A percentile compares a stretch with the other conserved stretches of the same genome.
These are phyloP conservation scores for Zeugodacus cucurbitae DNA, from an alignment of 1,140 invertebrate species.

Conservation along the genomic window DNA sequence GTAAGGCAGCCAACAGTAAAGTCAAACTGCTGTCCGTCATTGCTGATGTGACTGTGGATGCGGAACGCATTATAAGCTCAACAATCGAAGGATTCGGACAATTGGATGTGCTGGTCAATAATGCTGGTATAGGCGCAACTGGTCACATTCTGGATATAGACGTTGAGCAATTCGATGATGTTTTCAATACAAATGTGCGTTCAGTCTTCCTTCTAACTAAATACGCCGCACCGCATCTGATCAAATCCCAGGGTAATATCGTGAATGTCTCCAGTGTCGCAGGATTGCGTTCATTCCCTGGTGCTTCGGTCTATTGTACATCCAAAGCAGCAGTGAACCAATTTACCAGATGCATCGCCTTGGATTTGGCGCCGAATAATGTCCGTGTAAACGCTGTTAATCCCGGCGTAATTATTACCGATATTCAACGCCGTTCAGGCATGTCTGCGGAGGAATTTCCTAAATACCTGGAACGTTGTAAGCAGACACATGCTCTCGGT, in stretches of 20 bases:
- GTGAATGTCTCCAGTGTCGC: slow-evolving; percentile 85
- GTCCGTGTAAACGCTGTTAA: slow-evolving; percentile 84
- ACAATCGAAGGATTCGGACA: slow-evolving; percentile 73
- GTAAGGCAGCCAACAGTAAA: slow-evolving; percentile 57
- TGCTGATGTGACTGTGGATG: slow-evolving; percentile 73
- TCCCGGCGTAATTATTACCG: slow-evolving; percentile 79
- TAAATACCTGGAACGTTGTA: slow-evolving; percentile 76
- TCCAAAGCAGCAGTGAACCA: slow-evolving; percentile 87
- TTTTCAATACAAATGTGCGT: slow-evolving; percentile 81
- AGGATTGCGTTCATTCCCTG: slow-evolving; percentile 75
- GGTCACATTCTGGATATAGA: slow-evolving; percentile 80
- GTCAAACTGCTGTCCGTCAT: slow-evolving; percentile 63
- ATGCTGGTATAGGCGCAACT: slow-evolving; percentile 78
- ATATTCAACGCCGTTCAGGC: slow-evolving; percentile 79
- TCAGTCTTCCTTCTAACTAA: slow-evolving; percentile 80
- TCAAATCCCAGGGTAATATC: slow-evolving; percentile 78
- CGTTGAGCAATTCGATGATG: slow-evolving; percentile 77
- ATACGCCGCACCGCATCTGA: slow-evolving; percentile 79
- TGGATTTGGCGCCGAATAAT: slow-evolving; percentile 72
- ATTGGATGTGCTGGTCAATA: slow-evolving; percentile 80
- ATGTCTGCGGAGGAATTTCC: slow-evolving; percentile 76
- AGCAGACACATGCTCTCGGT: slow-evolving; percentile 81
- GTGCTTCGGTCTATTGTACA: slow-evolving; percentile 77
- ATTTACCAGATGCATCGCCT: slow-evolving; percentile 77
- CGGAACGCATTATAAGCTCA: slow-evolving; percentile 72